Evolutionary conservation across 2,797 vertebrate genomes (phyloP).

Genomic region (Hybognathus amarus): DNA sequence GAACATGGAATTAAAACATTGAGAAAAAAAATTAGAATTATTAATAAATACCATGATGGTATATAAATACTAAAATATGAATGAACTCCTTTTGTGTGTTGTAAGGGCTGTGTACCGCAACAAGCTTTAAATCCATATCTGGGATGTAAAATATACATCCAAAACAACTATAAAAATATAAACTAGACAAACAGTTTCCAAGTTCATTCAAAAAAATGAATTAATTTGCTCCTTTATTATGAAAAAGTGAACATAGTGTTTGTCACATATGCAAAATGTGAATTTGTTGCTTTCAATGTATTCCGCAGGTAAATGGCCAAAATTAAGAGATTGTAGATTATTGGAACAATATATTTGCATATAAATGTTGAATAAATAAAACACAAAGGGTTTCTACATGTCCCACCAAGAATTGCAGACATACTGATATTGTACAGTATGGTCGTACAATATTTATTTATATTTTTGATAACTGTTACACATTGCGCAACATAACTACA

Average conservation of each 20-base stretch:
- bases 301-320: constrained; percentile 66
- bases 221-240: constrained; percentile 78
- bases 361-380: constrained; percentile 73
- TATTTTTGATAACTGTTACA: constrained; percentile 92
- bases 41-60: too few species aligned
- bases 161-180: constrained; percentile 50
- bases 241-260: constrained; percentile 74
- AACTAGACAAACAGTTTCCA: constrained; percentile 50
- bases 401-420: constrained; percentile 85
- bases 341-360: constrained; percentile 65
- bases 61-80: neutral
- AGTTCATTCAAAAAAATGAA: constrained; percentile 71
- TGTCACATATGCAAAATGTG: constrained; percentile 68
- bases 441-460: constrained; percentile 99
- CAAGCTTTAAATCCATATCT: neutral
- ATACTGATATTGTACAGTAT: constrained; percentile 86
- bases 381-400: constrained; percentile 73
- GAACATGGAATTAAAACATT: too few species aligned
- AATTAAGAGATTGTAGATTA: constrained; percentile 67
- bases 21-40: neutral
- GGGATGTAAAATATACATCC: neutral
- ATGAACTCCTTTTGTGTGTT: neutral
- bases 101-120: neutral
- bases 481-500: constrained; percentile 96
- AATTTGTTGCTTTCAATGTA: constrained; percentile 63